Evolutionary conservation across 2,888 invertebrate genomes (phyloP).

Genomic region (Adineta ricciae): DNA sequence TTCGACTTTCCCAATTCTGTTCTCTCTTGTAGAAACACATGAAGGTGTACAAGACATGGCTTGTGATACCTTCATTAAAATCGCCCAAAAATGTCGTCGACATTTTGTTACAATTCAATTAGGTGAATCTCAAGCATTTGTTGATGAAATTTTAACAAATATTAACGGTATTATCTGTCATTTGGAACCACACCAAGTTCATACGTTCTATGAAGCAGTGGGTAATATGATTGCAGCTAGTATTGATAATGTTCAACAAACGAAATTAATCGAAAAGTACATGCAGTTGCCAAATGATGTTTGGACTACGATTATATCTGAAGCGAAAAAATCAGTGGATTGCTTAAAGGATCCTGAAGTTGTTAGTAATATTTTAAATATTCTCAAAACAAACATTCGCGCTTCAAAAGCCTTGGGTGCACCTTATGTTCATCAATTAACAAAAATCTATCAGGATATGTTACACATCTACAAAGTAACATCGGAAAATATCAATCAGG

Average conservation of each 20-base stretch:
- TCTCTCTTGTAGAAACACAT: slow-evolving; percentile 67
- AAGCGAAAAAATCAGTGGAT: slow-evolving; percentile 79
- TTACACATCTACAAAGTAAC: slow-evolving; percentile 87
- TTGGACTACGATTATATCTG: slow-evolving; percentile 88
- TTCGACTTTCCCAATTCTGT: not conserved
- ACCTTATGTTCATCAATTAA: slow-evolving; percentile 79
- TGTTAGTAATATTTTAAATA: slow-evolving; percentile 89
- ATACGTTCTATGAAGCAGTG: slow-evolving; percentile 98
- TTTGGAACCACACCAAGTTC: slow-evolving; percentile 91
- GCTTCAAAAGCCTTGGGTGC: slow-evolving; percentile 97
- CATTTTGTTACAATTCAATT: slow-evolving; percentile 90
- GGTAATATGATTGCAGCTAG: slow-evolving; percentile 97
- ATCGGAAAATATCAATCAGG: slow-evolving; percentile 56
- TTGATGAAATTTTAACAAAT: slow-evolving; percentile 89
- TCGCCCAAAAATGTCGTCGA: slow-evolving; percentile 88
- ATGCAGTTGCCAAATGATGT: slow-evolving; percentile 93
- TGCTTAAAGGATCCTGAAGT: slow-evolving; percentile 87
- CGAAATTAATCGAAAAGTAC: slow-evolving; percentile 86
- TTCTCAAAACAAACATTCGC: slow-evolving; percentile 93
- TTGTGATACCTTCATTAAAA: slow-evolving; percentile 99
- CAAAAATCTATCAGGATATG: slow-evolving; percentile 95
- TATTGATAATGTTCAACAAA: slow-evolving; percentile 77
- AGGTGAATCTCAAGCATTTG: slow-evolving; percentile 90
- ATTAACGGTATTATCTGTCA: slow-evolving; percentile 97
- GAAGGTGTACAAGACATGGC: slow-evolving; percentile 99